phyloP scores from a whole-genome alignment of 2,888 invertebrate species.

The Cyrtodaria siliqua region DNA sequence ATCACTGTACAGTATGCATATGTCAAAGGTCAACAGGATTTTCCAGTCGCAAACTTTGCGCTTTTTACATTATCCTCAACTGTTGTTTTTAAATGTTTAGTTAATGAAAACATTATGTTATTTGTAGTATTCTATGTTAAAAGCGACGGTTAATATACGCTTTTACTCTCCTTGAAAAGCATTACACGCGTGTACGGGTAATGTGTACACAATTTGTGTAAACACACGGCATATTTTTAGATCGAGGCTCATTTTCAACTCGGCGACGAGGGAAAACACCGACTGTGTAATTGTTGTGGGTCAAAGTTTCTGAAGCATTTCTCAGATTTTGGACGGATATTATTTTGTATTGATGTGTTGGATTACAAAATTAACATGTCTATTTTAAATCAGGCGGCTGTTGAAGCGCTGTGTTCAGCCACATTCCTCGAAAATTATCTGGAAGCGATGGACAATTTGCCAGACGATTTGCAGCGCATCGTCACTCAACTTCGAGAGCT shows the following conservation, averaged over 20 bases:
- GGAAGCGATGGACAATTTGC: conserved; percentile 98
- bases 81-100: no score
- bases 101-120: no score
- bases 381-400: conserved; percentile 91
- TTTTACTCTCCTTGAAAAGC: no score
- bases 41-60: no score
- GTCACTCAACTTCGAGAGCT: conserved; percentile 96
- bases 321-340: background rate
- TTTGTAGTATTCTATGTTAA: no score
- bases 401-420: conserved; percentile 95
- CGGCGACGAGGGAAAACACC: conserved; percentile 66
- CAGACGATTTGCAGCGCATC: conserved; percentile 97
- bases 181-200: no score
- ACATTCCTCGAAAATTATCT: conserved; percentile 98
- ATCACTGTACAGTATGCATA: no score
- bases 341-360: background rate
- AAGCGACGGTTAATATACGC: no score
- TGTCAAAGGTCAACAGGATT: background rate
- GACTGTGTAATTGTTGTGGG: conserved; percentile 24
- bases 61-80: no score
- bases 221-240: conserved; percentile 49
- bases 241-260: conserved; percentile 67
- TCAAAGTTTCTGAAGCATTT: background rate
- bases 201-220: no score
- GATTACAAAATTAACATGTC: conserved; percentile 61